Evolutionary conservation across 2,888 invertebrate species (phyloP), one percentile per base, ranked within the genome.

Genomic region (Clepsis dumicolana): DNA sequence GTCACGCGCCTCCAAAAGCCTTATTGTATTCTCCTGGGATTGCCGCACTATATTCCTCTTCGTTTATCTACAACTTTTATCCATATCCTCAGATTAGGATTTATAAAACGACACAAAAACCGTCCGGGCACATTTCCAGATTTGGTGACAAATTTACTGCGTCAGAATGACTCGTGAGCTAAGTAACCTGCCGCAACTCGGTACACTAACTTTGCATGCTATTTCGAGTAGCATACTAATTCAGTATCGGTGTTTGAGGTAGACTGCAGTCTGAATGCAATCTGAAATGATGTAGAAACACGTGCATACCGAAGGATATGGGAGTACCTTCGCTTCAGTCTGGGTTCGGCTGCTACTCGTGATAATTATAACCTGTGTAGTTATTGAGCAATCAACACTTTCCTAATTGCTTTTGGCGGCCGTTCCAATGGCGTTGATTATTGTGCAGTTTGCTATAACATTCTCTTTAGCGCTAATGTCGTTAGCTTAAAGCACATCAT

Each of bases 351-450:
- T 44, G 48, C 48, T 48, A 2, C 12, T 54, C 18, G 44, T 16
- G 56, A 48, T 56, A 25, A 32, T 41, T 32, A 16, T 53, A 48
- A 59, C 21, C 41, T 18, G 29, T 54, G 27, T 29, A 56, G 44
- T 44, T 64, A 64, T 32, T 32, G 56, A 56, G 32, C 53, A 24
- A 29, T 54, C 71, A 75, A 72, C 73, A 73, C 67, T 73, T 74
- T 70, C 72, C 78, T 80, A 79, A 82, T 80, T 80, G 79, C 77
- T 79, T 77, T 66, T 68, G 71, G 71, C 53, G 70, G 70, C 77
- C 72, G 78, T 75, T 77, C 72, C 76, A 77, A 80, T 80, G 77
- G 73, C 71, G 72, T 74, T 75, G 78, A 80, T 80, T 73, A 74
- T 72, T 77, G 71, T 59, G 72, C 61, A 73, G 71, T 74, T 73